These are phyloP conservation scores for Plodia interpunctella DNA, from an alignment of 1,140 invertebrate genomes.

Conservation along the genomic window DNA sequence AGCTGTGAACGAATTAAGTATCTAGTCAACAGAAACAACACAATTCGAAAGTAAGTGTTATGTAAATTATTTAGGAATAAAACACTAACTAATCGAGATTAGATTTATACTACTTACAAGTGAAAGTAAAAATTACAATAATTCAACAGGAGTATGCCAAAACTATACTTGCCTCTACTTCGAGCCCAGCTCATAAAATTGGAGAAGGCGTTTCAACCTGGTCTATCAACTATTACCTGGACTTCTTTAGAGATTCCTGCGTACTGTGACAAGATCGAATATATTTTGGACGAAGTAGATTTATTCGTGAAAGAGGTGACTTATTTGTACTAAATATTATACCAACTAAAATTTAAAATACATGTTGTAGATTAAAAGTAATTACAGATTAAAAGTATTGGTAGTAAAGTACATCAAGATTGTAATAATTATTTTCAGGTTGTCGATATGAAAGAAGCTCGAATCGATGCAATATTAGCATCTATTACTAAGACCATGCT, in stretches of 20 bases:
- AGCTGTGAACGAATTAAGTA: conserved; percentile 78
- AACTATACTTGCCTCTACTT: conserved; percentile 83
- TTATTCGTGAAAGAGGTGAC: conserved; percentile 82
- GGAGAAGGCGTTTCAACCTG: conserved; percentile 84
- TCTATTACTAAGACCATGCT: conserved; percentile 81
- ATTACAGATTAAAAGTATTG: too few relatives aligned
- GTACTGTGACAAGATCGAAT: conserved; percentile 79
- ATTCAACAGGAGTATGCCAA: conserved; percentile 74
- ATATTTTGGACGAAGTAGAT: conserved; percentile 81
- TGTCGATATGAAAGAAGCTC: conserved; percentile 85
- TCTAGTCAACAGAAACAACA: conserved; percentile 79
- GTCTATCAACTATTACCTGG: conserved; percentile 88
- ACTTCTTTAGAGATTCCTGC: conserved; percentile 84
- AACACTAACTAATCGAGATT: not conserved
- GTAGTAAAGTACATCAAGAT: too few relatives aligned
- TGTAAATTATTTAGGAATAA: too few relatives aligned
- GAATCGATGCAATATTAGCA: conserved; percentile 84
- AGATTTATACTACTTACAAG: not conserved
- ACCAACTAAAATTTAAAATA: too few relatives aligned
- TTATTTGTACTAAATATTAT: too few relatives aligned
- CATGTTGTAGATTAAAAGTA: too few relatives aligned
- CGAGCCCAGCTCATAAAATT: conserved; percentile 82
- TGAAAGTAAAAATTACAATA: not conserved
- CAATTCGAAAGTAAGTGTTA: conserved; percentile 46
- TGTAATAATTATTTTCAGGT: conserved; percentile 60